Percentiles rank a stretch among this genome's conserved stretches.
Evolutionary conservation across 53 echinoderm and acorn worm species (phyloP).

Genomic region (Patiria pectinifera): DNA sequence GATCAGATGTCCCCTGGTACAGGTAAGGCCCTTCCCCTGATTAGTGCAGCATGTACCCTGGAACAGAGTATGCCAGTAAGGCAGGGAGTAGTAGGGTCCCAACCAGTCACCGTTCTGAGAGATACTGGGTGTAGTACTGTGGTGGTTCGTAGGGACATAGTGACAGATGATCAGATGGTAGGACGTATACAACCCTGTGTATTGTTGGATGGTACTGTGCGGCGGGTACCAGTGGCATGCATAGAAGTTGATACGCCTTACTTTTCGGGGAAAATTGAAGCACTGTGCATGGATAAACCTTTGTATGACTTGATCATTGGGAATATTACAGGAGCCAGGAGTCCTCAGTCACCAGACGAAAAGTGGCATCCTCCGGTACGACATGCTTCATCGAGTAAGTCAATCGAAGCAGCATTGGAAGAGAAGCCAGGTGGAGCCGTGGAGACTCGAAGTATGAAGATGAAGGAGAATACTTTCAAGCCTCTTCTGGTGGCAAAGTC

Average conservation of each 20-base stretch:
- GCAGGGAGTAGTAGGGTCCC: conserved; percentile 18
- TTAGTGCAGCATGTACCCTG: conserved; percentile 12
- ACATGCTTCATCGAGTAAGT: too few species aligned
- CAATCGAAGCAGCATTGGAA: too few species aligned
- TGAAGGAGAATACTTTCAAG: too few species aligned
- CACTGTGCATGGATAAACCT: conserved; percentile 34
- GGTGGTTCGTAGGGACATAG: too few species aligned
- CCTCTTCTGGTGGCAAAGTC: too few species aligned
- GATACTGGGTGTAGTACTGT: too few species aligned
- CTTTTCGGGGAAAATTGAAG: conserved; percentile 35
- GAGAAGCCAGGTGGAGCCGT: conserved; percentile 12
- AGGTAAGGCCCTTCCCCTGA: neutral
- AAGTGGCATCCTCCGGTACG: neutral
- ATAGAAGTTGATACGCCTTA: conserved; percentile 40
- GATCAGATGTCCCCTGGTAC: neutral
- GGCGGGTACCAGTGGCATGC: too few species aligned
- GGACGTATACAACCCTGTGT: too few species aligned
- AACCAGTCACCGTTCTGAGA: conserved; percentile 21
- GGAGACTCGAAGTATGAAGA: conserved; percentile 35
- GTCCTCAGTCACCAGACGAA: conserved; percentile 21
- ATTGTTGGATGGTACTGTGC: too few species aligned
- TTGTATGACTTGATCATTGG: conserved; percentile 41
- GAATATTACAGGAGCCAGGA: neutral
- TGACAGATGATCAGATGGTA: too few species aligned
- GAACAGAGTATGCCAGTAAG: conserved; percentile 53